Evolutionary conservation across 64 coral and sea anemone species (phyloP).

Genomic region (Actinia equina): DNA sequence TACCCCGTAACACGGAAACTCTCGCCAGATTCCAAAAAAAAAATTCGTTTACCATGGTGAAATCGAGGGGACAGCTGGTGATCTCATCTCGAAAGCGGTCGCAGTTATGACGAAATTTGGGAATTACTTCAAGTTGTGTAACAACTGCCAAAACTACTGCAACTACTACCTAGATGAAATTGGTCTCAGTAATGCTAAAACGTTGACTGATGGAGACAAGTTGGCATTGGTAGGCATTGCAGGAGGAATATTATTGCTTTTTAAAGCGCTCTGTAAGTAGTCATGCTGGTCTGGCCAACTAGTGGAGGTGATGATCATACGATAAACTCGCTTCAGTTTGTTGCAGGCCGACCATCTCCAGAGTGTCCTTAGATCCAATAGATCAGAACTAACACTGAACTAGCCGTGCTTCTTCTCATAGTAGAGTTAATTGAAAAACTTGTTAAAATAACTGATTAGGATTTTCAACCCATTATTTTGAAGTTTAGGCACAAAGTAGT

Average conservation of each 20-base stretch:
- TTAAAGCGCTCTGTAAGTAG: background rate
- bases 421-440: no score
- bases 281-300: no score
- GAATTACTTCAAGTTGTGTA: constrained; percentile 64
- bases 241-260: background rate
- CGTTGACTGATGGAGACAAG: constrained; percentile 27
- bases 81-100: constrained; percentile 45
- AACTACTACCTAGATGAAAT: constrained; percentile 47
- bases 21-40: background rate
- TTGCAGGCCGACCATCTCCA: no score
- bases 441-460: no score
- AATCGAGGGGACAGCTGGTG: constrained; percentile 16
- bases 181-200: constrained; percentile 8
- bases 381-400: no score
- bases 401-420: no score
- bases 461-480: no score
- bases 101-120: constrained; percentile 62
- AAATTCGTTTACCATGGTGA: constrained; percentile 35
- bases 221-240: background rate
- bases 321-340: no score
- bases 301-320: no score
- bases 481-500: no score
- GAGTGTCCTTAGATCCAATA: no score
- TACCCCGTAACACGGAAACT: constrained; percentile 11
- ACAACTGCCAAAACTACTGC: constrained; percentile 79